Base-by-base conservation (phyloP, 2,888 invertebrate genomes). In the Arenicola marina region DNA sequence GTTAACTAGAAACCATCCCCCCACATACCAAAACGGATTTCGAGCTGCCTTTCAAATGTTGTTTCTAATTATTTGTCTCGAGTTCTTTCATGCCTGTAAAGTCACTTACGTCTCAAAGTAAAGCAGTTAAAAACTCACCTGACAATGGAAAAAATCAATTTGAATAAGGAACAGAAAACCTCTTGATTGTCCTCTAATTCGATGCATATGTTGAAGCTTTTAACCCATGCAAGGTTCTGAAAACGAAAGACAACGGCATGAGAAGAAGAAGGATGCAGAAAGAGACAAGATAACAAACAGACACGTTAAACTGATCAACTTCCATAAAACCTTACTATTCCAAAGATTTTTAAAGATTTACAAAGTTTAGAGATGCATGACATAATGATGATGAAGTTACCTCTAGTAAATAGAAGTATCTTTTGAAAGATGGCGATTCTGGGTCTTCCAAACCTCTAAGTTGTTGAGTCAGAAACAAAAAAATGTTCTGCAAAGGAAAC, bases 181-280 rank as follows among this genome's bases (percentile, higher is more conserved):
- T 95, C 95, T 83, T 96, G 95, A 76, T 93, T 95, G 85, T 97
- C 96, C 82, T 97, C 97, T 63, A 98, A 86, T 83, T 98, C 97
- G 81, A 97, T 94, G 84, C 96, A 97, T 91, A 98, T 97, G 84
- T 97, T 97, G 85, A 98, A 97, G 0, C 95, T 95, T 84, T 98
- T 98, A 43, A 97, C 96, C 84, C 95, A 96, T 0, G 96, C 95
- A 75, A 98, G 86, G 85, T 97, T 98, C 86, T 85, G 74, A 11
- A 24, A 60, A 26, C 2, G n/a, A 15, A 43, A 28, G 26, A 43
- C 21, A 24, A 1, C 24, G 21, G 2, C 28, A 34, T 38, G 1
- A 38, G 32, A 32, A 53, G 18, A 28, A 53, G 7, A 28, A n/a
- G 11, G 15, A 53, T n/a, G 1, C n/a, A 26, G n/a, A 53, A 21